These are phyloP conservation scores for Psittacula echo DNA, from an alignment of 2,797 vertebrate genomes.

Conservation along the genomic window DNA sequence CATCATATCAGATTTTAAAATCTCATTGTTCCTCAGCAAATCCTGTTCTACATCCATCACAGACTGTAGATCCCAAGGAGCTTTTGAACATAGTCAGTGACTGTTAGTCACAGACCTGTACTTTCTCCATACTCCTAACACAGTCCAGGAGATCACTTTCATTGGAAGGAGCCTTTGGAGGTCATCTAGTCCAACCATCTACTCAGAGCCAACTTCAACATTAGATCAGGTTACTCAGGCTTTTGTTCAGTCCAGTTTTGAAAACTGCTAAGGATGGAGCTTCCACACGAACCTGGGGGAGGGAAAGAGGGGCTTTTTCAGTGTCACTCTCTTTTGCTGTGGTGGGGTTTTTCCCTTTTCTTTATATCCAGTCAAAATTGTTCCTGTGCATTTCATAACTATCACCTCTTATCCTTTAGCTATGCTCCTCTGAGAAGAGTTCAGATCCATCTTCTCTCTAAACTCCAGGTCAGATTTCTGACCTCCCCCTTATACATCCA, in stretches of 20 bases:
- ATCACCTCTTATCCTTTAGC: not conserved
- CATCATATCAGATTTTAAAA: not conserved
- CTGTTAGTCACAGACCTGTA: not conserved
- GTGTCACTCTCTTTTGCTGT: not conserved
- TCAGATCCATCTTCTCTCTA: not conserved
- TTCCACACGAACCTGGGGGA: not conserved
- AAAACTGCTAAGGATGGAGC: not conserved
- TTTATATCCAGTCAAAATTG: not conserved
- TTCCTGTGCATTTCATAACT: not conserved
- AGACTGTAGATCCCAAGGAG: not conserved
- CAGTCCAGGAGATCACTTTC: not conserved
- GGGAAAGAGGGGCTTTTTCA: not conserved
- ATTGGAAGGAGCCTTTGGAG: not conserved
- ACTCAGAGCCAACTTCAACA: not conserved
- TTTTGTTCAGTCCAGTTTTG: not conserved
- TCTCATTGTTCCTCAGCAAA: not conserved
- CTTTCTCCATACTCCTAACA: not conserved
- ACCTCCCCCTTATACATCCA: not conserved
- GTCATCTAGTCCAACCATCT: not conserved
- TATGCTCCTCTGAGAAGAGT: not conserved
- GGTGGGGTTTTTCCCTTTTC: not conserved
- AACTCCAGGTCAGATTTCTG: not conserved
- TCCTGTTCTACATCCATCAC: not conserved
- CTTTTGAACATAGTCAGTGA: not conserved
- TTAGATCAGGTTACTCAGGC: not conserved